phyloP scores from a whole-genome alignment of 2,797 vertebrate genomes.

The Paratrypauchen microcephalus region DNA sequence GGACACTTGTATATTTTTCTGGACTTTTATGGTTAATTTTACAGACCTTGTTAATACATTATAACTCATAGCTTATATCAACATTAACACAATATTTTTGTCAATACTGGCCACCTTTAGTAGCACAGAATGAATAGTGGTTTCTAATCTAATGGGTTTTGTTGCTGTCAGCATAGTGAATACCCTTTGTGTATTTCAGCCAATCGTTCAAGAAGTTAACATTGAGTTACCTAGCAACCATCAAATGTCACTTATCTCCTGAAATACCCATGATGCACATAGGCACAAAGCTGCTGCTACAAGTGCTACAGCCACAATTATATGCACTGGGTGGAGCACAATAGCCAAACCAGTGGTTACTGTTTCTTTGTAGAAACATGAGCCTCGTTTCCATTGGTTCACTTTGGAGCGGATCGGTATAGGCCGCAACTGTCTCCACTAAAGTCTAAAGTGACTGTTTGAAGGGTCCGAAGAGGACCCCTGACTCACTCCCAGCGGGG shows the following conservation, averaged over 20 bases:
- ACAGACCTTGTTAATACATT: no score
- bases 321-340: constrained; percentile 5
- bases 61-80: no score
- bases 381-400: background rate
- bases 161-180: background rate
- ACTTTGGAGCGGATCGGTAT: no score
- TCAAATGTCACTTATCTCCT: constrained; percentile 9
- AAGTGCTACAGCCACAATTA: constrained; percentile 3
- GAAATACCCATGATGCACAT: constrained; percentile 4
- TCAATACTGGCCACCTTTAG: no score
- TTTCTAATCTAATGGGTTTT: background rate
- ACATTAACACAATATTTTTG: no score
- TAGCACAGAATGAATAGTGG: background rate
- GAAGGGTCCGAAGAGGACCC: no score
- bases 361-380: background rate
- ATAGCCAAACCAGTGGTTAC: background rate
- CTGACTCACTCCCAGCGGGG: no score
- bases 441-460: no score
- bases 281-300: constrained; percentile 7
- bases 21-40: no score
- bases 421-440: no score
- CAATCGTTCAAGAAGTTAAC: constrained; percentile 5
- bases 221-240: constrained; percentile 17
- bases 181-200: constrained; percentile 1
- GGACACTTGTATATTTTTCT: background rate